These are phyloP conservation scores for Deilephila elpenor DNA, from an alignment of 2,888 invertebrate species.

Conservation along the genomic window DNA sequence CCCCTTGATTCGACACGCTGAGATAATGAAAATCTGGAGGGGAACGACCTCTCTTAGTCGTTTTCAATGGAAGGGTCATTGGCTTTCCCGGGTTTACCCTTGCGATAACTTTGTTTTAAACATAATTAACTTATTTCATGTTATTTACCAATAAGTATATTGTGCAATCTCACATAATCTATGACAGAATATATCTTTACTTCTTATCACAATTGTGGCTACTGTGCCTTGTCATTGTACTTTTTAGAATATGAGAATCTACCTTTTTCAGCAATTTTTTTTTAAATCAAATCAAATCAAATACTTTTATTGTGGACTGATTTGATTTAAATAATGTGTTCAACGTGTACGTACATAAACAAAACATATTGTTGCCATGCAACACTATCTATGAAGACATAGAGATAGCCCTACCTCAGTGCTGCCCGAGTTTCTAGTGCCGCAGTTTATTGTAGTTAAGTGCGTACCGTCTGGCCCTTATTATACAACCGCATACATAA, in stretches of 20 bases:
- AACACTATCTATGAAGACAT: background rate
- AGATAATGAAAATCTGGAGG: conserved; percentile 15
- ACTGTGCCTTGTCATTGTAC: too few relatives aligned
- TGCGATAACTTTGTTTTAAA: background rate
- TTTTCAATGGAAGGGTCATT: background rate
- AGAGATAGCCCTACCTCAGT: background rate
- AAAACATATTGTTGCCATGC: background rate
- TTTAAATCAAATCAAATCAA: too few relatives aligned
- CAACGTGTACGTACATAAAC: too few relatives aligned
- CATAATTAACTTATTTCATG: too few relatives aligned
- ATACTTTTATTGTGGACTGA: too few relatives aligned
- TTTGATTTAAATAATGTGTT: too few relatives aligned
- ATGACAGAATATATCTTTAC: too few relatives aligned
- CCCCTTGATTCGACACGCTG: background rate
- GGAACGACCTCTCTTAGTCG: conserved; percentile 8
- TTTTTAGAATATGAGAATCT: too few relatives aligned
- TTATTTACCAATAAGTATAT: background rate
- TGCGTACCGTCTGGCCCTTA: background rate
- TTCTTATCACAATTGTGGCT: too few relatives aligned
- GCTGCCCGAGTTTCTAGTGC: background rate
- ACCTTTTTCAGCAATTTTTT: too few relatives aligned
- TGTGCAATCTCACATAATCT: background rate
- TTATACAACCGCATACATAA: conserved; percentile 9
- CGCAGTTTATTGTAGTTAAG: background rate
- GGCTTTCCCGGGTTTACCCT: background rate